Conservation (phyloP, 2,113 vertebrate species). For the Corydoras maculifer region DNA sequence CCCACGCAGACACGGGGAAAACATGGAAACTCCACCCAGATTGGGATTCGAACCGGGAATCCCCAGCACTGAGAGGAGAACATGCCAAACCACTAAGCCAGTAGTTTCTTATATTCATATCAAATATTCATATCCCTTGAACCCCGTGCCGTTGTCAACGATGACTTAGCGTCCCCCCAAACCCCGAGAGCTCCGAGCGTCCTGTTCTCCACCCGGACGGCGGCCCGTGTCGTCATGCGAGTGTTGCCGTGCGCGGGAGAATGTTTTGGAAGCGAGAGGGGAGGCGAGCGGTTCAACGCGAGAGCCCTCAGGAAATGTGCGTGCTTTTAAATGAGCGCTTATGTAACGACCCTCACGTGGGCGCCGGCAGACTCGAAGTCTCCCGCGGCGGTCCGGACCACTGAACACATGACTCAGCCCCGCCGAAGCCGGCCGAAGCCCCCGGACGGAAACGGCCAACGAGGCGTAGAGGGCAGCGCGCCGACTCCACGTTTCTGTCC, state of each 20-base stretch:
- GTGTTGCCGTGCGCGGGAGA: slow-evolving; percentile 1
- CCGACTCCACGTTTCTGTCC: slow-evolving; percentile 3
- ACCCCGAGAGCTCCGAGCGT: background rate
- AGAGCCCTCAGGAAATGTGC: slow-evolving; percentile 41
- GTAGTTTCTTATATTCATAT: too few relatives aligned
- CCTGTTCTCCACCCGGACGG: background rate
- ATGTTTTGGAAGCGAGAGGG: slow-evolving; percentile 8
- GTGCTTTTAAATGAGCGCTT: slow-evolving; percentile 44
- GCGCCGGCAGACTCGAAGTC: slow-evolving; percentile 24
- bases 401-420: slow-evolving; percentile 8
- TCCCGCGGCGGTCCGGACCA: slow-evolving; percentile 19
- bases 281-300: slow-evolving; percentile 26
- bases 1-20: too few relatives aligned
- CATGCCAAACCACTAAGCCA: too few relatives aligned
- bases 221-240: too few relatives aligned
- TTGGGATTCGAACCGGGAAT: too few relatives aligned
- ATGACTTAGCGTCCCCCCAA: background rate
- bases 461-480: slow-evolving; percentile 2
- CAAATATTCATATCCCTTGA: background rate
- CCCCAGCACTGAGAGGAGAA: too few relatives aligned
- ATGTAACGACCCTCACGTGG: slow-evolving; percentile 39
- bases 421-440: background rate
- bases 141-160: background rate
- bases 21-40: too few relatives aligned
- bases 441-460: slow-evolving; percentile 3